These are phyloP conservation scores for Rhea pennata DNA, from an alignment of 2,113 vertebrate species.

Conservation along the genomic window DNA sequence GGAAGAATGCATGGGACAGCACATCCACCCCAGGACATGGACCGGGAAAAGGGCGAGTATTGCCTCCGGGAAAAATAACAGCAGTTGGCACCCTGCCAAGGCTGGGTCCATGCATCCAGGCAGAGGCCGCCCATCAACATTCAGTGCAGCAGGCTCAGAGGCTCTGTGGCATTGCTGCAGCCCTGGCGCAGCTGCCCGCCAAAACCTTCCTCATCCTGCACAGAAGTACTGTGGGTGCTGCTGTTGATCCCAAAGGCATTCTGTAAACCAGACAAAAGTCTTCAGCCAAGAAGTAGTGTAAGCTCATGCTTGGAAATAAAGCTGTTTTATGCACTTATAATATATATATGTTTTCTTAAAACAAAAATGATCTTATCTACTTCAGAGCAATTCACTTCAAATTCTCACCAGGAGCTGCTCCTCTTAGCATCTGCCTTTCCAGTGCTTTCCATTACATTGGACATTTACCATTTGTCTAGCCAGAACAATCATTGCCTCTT, in stretches of 20 bases:
- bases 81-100: too few relatives aligned
- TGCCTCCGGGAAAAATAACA: too few relatives aligned
- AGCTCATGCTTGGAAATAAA: background rate
- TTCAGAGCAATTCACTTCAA: background rate
- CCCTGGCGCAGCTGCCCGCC: too few relatives aligned
- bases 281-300: background rate
- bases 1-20: too few relatives aligned
- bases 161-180: too few relatives aligned
- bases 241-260: background rate
- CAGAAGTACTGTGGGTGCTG: background rate
- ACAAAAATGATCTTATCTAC: background rate
- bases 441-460: background rate
- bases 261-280: too few relatives aligned
- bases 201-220: background rate
- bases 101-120: too few relatives aligned
- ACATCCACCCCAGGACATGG: too few relatives aligned
- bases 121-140: too few relatives aligned
- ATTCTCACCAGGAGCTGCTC: background rate
- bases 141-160: too few relatives aligned
- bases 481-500: background rate
- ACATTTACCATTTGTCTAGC: background rate
- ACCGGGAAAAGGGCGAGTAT: too few relatives aligned
- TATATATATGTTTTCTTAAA: background rate
- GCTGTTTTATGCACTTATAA: rapidly evolving
- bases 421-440: background rate